Conservation (phyloP, 2,888 invertebrate genomes). For the Thalpophila matura region DNA sequence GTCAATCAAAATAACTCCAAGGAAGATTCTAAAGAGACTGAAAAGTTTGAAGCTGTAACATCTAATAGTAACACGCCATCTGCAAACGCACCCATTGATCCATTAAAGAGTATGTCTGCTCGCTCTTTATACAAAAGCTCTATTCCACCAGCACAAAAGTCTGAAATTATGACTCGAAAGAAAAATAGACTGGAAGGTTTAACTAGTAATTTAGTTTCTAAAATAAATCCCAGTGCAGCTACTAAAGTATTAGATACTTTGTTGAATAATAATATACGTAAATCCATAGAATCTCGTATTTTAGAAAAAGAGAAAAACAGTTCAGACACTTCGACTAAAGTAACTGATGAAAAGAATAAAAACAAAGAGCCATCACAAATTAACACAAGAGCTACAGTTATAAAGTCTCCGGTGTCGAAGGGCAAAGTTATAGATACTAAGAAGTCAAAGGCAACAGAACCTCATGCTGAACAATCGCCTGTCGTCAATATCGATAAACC, state of each 20-base stretch:
- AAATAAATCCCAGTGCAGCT: slow-evolving; percentile 90
- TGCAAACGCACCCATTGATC: slow-evolving; percentile 73
- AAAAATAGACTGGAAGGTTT: slow-evolving; percentile 92
- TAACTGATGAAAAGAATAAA: slow-evolving; percentile 79
- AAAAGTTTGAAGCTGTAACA: slow-evolving; percentile 64
- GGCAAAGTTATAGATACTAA: slow-evolving; percentile 86
- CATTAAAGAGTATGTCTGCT: slow-evolving; percentile 88
- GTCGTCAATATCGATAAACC: slow-evolving; percentile 89
- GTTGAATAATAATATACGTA: slow-evolving; percentile 87
- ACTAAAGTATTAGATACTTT: slow-evolving; percentile 89
- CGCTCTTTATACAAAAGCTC: slow-evolving; percentile 87
- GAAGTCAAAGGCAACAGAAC: slow-evolving; percentile 79
- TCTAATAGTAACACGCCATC: slow-evolving; percentile 60
- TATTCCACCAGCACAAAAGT: slow-evolving; percentile 87
- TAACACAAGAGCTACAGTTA: slow-evolving; percentile 90
- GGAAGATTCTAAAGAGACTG: slow-evolving; percentile 75
- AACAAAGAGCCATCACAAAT: slow-evolving; percentile 80
- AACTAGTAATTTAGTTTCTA: slow-evolving; percentile 91
- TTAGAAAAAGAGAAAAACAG: slow-evolving; percentile 84
- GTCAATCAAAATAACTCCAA: slow-evolving; percentile 78
- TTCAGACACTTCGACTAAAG: slow-evolving; percentile 71
- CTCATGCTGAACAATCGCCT: slow-evolving; percentile 71
- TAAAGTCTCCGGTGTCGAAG: slow-evolving; percentile 90
- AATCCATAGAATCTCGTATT: slow-evolving; percentile 88
- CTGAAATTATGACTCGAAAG: slow-evolving; percentile 91